phyloP scores from a whole-genome alignment of 2,797 vertebrate species.

The Lagodon rhomboides region DNA sequence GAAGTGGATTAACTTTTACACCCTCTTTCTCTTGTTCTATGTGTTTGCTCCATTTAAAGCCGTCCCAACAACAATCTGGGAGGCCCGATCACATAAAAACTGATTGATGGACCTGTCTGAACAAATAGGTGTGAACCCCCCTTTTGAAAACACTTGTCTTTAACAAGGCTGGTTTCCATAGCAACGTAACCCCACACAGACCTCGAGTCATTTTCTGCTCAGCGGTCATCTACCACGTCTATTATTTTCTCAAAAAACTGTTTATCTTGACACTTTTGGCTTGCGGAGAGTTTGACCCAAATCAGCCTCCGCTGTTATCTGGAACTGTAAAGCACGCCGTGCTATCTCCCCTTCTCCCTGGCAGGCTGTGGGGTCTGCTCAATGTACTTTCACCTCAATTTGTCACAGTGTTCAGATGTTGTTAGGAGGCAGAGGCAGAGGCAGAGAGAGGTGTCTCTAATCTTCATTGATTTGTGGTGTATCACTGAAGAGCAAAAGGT shows the following conservation, averaged over 20 bases:
- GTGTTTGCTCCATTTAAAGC: slow-evolving; percentile 2
- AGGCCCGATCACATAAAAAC: slow-evolving; percentile 7
- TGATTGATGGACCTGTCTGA: background rate
- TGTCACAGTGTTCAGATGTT: slow-evolving; percentile 7
- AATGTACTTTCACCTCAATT: slow-evolving; percentile 30
- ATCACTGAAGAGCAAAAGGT: slow-evolving; percentile 6
- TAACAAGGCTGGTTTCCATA: slow-evolving; percentile 49
- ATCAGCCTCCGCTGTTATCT: slow-evolving; percentile 40
- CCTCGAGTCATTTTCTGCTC: slow-evolving; percentile 36
- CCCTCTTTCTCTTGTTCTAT: background rate
- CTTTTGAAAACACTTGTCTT: slow-evolving; percentile 4
- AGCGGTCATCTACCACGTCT: slow-evolving; percentile 11
- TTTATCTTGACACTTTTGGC: slow-evolving; percentile 14
- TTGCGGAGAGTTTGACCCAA: slow-evolving; percentile 25
- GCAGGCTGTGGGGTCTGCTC: slow-evolving; percentile 11
- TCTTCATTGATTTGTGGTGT: slow-evolving; percentile 24
- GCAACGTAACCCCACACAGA: slow-evolving; percentile 37
- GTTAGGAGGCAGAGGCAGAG: slow-evolving; percentile 13
- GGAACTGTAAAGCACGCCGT: slow-evolving; percentile 23
- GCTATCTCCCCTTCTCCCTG: slow-evolving; percentile 25
- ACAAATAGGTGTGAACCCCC: slow-evolving; percentile 13
- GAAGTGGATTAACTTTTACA: slow-evolving; percentile 48
- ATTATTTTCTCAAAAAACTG: slow-evolving; percentile 24
- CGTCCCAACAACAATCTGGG: background rate
- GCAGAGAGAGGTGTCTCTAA: slow-evolving; percentile 2